Conservation (phyloP, 2,113 vertebrate genomes). For the Ciconia boyciana region DNA sequence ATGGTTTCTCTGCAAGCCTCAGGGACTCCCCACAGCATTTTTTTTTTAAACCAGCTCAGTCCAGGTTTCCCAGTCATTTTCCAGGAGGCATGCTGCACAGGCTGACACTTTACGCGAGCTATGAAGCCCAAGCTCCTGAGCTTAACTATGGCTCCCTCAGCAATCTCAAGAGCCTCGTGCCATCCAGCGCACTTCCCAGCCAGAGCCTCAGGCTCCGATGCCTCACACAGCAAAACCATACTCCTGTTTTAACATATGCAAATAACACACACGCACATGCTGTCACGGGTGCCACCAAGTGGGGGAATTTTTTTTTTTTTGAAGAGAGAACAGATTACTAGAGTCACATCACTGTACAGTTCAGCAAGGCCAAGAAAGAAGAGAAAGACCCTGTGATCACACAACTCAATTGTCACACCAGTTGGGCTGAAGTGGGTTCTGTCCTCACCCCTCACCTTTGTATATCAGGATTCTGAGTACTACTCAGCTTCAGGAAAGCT, state of each 20-base stretch:
- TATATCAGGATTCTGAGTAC: not conserved
- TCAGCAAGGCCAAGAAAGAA: not conserved
- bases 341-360: not conserved
- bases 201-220: not conserved
- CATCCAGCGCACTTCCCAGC: not conserved
- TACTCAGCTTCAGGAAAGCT: not conserved
- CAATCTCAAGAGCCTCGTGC: not conserved
- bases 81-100: not conserved
- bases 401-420: not conserved
- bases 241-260: not conserved
- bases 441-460: not conserved
- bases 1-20: not conserved
- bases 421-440: not conserved
- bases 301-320: not conserved
- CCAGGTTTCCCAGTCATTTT: not conserved
- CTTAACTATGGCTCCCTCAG: not conserved
- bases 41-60: not conserved
- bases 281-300: not conserved
- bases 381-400: not conserved
- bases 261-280: not conserved
- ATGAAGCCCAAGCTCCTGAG: not conserved
- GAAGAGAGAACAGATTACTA: not conserved
- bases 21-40: not conserved
- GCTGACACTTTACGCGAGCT: not conserved
- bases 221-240: not conserved